These are phyloP conservation scores for Macrotrachela quadricornifera DNA, from an alignment of 1,140 invertebrate species.

Conservation along the genomic window DNA sequence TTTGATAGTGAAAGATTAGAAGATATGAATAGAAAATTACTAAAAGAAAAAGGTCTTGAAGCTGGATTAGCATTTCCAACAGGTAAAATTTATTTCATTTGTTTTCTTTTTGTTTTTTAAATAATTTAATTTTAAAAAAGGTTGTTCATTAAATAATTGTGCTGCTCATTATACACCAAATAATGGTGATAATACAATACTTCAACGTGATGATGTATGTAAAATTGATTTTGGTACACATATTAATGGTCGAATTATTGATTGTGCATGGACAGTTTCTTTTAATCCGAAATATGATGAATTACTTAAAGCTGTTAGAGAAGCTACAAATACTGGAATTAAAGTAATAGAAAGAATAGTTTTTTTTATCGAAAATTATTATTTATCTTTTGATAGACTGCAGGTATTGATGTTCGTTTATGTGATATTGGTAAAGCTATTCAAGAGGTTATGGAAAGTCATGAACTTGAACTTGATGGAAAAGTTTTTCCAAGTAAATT, in stretches of 20 bases:
- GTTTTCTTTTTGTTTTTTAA: too few relatives aligned
- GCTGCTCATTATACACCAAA: slow-evolving; percentile 99
- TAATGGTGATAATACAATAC: slow-evolving; percentile 78
- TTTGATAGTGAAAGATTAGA: slow-evolving; percentile 60
- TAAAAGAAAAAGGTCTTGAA: slow-evolving; percentile 79
- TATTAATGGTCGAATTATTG: slow-evolving; percentile 91
- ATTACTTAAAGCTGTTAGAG: slow-evolving; percentile 76
- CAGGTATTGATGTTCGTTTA: slow-evolving; percentile 85
- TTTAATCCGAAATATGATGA: slow-evolving; percentile 94
- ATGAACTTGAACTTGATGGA: slow-evolving; percentile 91
- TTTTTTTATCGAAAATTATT: slow-evolving; percentile 1
- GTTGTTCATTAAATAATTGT: slow-evolving; percentile 91
- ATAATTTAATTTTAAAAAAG: too few relatives aligned
- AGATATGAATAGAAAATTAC: slow-evolving; percentile 63
- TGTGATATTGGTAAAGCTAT: slow-evolving; percentile 92
- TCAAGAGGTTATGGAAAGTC: slow-evolving; percentile 98
- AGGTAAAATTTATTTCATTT: slow-evolving; percentile 23
- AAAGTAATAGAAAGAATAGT: slow-evolving; percentile 27
- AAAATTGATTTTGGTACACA: slow-evolving; percentile 99
- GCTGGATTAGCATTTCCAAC: slow-evolving; percentile 95
- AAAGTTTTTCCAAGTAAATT: slow-evolving; percentile 58
- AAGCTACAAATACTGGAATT: slow-evolving; percentile 92
- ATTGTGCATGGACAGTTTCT: slow-evolving; percentile 89
- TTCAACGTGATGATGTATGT: slow-evolving; percentile 86
- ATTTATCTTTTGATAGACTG: too few relatives aligned